Percentiles rank a stretch among this genome's conserved stretches.
These are phyloP conservation scores for Antitype chi DNA, from an alignment of 2,888 invertebrate species.

Conservation along the genomic window DNA sequence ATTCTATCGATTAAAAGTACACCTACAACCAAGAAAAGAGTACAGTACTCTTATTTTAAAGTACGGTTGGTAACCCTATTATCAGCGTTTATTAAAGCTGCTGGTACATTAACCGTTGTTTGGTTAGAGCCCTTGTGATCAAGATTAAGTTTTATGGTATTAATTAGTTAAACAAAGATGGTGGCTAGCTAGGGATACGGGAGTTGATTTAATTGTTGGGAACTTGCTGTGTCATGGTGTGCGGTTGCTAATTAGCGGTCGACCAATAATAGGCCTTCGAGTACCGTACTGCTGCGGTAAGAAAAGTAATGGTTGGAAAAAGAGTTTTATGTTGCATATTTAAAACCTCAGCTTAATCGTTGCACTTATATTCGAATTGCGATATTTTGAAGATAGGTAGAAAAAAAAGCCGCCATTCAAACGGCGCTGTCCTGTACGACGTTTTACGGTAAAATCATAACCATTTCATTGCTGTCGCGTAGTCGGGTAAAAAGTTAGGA, in stretches of 20 bases:
- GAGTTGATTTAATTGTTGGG: slow-evolving; percentile 44
- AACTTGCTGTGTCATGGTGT: slow-evolving; percentile 36
- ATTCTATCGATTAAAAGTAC: no score
- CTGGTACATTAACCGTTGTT: slow-evolving; percentile 59
- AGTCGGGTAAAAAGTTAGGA: not conserved
- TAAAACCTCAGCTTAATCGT: not conserved
- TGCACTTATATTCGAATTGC: not conserved
- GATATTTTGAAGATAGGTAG: not conserved
- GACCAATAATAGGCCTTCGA: slow-evolving; percentile 6
- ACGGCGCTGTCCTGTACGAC: no score
- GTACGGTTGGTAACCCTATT: no score
- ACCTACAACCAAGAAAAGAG: no score
- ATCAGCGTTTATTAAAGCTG: slow-evolving; percentile 60
- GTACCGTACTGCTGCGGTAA: slow-evolving; percentile 23
- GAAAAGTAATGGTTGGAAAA: not conserved
- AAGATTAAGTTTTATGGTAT: slow-evolving; percentile 57
- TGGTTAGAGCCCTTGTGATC: slow-evolving; percentile 45
- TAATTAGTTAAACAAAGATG: slow-evolving; percentile 65
- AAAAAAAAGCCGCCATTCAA: not conserved
- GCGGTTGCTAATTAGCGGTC: slow-evolving; percentile 44
- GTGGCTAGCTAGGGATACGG: slow-evolving; percentile 58
- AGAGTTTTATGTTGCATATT: slow-evolving; percentile 1
- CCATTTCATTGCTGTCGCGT: no score
- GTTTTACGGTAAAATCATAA: not conserved
- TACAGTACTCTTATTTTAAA: no score